Evolutionary conservation across 2,113 vertebrate genomes (phyloP).

Genomic region (Argyrosomus japonicus): DNA sequence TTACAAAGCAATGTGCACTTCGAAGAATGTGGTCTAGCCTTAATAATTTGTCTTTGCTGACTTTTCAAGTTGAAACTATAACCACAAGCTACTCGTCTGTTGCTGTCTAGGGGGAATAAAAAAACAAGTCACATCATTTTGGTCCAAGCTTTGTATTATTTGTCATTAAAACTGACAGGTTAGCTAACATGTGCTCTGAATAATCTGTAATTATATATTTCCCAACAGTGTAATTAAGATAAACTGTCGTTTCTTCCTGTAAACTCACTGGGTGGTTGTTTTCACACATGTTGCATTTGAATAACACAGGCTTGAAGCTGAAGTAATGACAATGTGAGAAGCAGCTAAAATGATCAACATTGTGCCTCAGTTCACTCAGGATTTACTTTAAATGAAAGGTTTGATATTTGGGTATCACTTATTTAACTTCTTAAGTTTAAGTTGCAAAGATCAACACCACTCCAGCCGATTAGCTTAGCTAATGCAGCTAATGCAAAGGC

Average conservation of each 20-base stretch:
- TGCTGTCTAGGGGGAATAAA: background rate
- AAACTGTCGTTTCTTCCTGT: background rate
- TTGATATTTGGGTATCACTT: background rate
- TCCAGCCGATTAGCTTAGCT: too few species aligned
- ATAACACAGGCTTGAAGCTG: background rate
- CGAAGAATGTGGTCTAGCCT: background rate
- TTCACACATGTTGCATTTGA: background rate
- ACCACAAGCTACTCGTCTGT: background rate
- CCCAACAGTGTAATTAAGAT: background rate
- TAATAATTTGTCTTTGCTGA: background rate
- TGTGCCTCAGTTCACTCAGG: background rate
- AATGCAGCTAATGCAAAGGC: too few species aligned
- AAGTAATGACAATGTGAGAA: background rate
- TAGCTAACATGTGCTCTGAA: background rate
- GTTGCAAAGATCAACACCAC: background rate
- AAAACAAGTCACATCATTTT: background rate
- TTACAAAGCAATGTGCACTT: background rate
- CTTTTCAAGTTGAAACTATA: slow-evolving; percentile 2
- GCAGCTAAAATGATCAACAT: background rate
- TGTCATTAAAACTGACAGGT: background rate
- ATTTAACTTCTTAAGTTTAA: background rate
- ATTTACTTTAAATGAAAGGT: background rate
- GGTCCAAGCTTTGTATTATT: background rate
- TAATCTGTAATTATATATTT: background rate
- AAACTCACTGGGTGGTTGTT: background rate